Evolutionary conservation across 2,113 vertebrate species (phyloP), one percentile per base, ranked within the genome.

Genomic region (Malurus cyaneus): DNA sequence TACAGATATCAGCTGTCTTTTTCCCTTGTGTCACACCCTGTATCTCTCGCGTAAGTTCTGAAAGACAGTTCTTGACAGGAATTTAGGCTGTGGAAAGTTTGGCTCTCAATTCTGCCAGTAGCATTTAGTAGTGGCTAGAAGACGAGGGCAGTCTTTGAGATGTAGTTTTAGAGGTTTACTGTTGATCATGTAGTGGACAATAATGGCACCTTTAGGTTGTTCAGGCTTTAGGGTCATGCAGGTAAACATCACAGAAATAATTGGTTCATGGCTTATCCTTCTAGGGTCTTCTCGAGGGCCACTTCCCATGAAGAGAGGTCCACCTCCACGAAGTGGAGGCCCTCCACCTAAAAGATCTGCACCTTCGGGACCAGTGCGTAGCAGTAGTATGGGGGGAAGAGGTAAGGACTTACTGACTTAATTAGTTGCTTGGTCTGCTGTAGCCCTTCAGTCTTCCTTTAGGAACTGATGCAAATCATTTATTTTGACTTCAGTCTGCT

Each of bases 271-370:
- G 28, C 50, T 94, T 96, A 34, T 52, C 28, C 47, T 92, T 87
- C 12, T 97, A 98, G 98, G 98, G 71, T 99, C 99, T 94, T 99
- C 99, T 81, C 98, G 99, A 97, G 99, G 99, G 5, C 99, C 99
- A n/a, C 99, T 99, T 83, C 98, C 99, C 16, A 96, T 99, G 96
- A 99, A 99, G 96, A 98, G 99, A 95, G 99, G 99, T 46, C 99
- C 99, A 26, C 99, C 99, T 79, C 98, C 99, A 60, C 98, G 98
- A 76, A 99, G 99, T 71, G 99, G 99, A 82, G 99, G 99, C 19
- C 99, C 99, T 61, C 99, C 99, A 67, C 98, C 99, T 70, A 99
- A 99, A 96, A 98, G 99, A 96, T 98, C 98, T 10, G 98, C 98
- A 9, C 98, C 98, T 28, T 99, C 99, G 91, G 99, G 99, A 95